phyloP scores from a whole-genome alignment of 2,888 invertebrate species.

The Trichogramma evanescens region DNA sequence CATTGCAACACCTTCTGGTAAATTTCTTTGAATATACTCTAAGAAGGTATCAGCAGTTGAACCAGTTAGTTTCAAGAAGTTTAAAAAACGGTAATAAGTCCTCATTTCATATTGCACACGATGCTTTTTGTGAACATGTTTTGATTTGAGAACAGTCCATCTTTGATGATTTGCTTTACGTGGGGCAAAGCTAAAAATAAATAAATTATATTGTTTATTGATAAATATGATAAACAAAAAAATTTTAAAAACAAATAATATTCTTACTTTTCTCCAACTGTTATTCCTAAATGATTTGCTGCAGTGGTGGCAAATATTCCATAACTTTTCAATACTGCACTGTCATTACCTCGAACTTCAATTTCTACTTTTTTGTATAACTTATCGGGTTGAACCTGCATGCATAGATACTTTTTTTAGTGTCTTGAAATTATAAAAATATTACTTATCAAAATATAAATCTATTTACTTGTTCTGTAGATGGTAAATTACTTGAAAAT shows the following conservation, averaged over 20 bases:
- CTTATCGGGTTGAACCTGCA: conserved; percentile 54
- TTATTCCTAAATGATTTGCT: conserved; percentile 73
- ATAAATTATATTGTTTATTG: conserved; percentile 46
- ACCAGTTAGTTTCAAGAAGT: conserved; percentile 79
- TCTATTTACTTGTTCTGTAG: conserved; percentile 10
- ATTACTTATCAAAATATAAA: neutral
- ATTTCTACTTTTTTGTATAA: conserved; percentile 76
- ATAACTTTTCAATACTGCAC: conserved; percentile 82
- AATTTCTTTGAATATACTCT: conserved; percentile 92
- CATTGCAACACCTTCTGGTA: conserved; percentile 95
- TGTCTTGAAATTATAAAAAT: neutral
- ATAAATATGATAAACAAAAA: conserved; percentile 67
- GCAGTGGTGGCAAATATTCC: conserved; percentile 75
- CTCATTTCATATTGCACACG: conserved; percentile 91
- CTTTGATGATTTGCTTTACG: conserved; percentile 69
- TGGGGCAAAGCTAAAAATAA: conserved; percentile 62
- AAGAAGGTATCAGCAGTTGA: conserved; percentile 92
- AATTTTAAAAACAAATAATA: neutral
- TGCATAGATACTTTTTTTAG: neutral
- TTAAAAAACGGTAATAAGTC: conserved; percentile 81
- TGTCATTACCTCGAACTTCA: conserved; percentile 82
- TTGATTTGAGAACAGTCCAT: conserved; percentile 76
- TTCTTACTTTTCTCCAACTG: conserved; percentile 57
- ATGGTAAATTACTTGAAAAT: conserved; percentile 4
- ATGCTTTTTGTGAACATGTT: conserved; percentile 88